phyloP scores from a whole-genome alignment of 92 coral and sea anemone genomes.

The Parazoanthus darwini region DNA sequence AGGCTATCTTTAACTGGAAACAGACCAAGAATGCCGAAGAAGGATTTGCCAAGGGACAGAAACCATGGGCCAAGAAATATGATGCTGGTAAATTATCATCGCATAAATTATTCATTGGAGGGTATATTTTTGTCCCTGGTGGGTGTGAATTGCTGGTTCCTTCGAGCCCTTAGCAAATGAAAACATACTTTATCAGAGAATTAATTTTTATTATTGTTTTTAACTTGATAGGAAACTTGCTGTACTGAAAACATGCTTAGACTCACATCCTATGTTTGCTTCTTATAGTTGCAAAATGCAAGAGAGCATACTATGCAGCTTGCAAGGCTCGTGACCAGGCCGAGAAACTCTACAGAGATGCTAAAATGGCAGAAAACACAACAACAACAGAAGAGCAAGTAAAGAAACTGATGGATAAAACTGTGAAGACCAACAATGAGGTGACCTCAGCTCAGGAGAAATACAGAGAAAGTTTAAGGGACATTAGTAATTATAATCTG shows the following conservation, averaged over 20 bases:
- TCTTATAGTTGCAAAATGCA: conserved; percentile 67
- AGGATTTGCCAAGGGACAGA: conserved; percentile 85
- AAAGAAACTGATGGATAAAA: conserved; percentile 77
- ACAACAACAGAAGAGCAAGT: conserved; percentile 75
- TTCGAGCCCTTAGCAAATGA: too few species aligned
- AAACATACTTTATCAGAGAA: too few species aligned
- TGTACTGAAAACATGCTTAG: neutral
- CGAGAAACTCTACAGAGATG: conserved; percentile 67
- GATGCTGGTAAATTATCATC: conserved; percentile 64
- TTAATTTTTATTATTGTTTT: too few species aligned
- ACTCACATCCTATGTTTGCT: neutral
- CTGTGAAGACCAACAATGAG: conserved; percentile 62
- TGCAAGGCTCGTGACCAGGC: conserved; percentile 78
- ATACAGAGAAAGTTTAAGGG: conserved; percentile 80
- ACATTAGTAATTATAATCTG: conserved; percentile 76
- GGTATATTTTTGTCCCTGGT: neutral
- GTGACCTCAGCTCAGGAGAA: conserved; percentile 54
- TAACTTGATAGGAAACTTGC: too few species aligned
- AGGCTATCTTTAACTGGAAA: conserved; percentile 86
- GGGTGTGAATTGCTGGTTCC: too few species aligned
- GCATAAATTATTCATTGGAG: neutral
- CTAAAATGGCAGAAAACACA: conserved; percentile 47
- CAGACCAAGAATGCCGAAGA: conserved; percentile 89
- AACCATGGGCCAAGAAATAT: conserved; percentile 81
- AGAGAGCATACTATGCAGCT: conserved; percentile 79